Base-by-base conservation (phyloP, 2,797 vertebrate genomes). In the Hyperoplus lanceolatus region DNA sequence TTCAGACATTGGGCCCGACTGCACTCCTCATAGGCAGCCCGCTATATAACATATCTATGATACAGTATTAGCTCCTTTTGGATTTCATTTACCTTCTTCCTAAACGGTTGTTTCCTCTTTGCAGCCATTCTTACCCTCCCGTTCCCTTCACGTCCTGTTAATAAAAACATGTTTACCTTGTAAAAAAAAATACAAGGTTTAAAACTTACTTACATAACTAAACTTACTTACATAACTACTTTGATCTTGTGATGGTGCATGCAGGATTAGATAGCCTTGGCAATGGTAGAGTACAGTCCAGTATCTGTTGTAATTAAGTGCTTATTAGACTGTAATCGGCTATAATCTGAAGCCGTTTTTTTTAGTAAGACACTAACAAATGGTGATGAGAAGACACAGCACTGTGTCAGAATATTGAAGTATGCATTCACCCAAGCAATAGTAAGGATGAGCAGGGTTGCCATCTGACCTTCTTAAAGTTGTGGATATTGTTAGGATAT, bases 311-410 rank as follows among this genome's bases (percentile, higher is more conserved):
- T 62, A 73, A 67, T 70, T 10, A 51, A 62, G 10, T 68, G 43
- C 66, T 79, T 61, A 86, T 85, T 70, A 61, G 46, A 46, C 64
- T 21, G 48, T 60, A 73, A 77, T 84, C 16, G 2, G 13, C 13
- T 45, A 55, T 79, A 79, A 87, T 81, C 58, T 80, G 57, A 81
- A 55, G 18, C 58, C 41, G 9, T 42, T 15, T 45, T 68, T 83
- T 58, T 48, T 56, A 6, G 9, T 77, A 73, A 76, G 68, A 79
- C 45, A 49, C 15, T 10, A 15, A 21, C 49, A 45, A 66, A 50
- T 21, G 16, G 36, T 64, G 72, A 75, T 84, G 62, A 81, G 57
- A 72, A 78, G 36, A 70, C 16, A 14, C 57, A 75, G 53, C 58
- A 10, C 2, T 48, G 7, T 41, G 38, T 8, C 42, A 21, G 38